Evolutionary conservation across 2,113 vertebrate genomes (phyloP).

Genomic region (Trinectes maculatus): DNA sequence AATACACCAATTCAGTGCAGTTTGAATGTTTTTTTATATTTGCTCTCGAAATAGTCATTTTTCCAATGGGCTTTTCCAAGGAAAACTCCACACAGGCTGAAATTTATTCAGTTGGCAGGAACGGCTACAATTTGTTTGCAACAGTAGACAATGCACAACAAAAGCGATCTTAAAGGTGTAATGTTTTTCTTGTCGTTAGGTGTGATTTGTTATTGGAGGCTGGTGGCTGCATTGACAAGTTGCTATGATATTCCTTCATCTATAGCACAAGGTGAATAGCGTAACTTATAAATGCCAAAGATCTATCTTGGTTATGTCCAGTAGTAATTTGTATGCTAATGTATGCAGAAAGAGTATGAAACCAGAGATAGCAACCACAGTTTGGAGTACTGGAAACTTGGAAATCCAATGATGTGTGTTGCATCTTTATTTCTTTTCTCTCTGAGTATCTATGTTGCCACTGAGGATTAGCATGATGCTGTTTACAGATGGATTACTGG

Average conservation of each 20-base stretch:
- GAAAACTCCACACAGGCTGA: not conserved
- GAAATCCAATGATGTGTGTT: not conserved
- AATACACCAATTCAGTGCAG: not conserved
- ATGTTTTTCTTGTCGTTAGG: not conserved
- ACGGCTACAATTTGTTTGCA: not conserved
- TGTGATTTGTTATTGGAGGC: not conserved
- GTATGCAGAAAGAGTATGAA: not conserved
- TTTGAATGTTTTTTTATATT: not conserved
- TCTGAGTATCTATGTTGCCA: not conserved
- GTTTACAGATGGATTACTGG: conserved; percentile 22
- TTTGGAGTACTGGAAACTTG: not conserved
- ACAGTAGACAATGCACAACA: not conserved
- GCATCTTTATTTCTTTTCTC: conserved; percentile 2
- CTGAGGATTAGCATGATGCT: not conserved
- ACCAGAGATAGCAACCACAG: not conserved
- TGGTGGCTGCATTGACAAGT: not conserved
- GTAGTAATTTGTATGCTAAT: not conserved
- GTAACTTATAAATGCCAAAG: not conserved
- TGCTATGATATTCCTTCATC: not conserved
- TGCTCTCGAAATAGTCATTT: not conserved
- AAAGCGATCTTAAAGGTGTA: not conserved
- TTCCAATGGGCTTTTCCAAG: not conserved
- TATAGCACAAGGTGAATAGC: not conserved
- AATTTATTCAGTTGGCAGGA: not conserved
- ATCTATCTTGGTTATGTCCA: not conserved